These are phyloP conservation scores for Platichthys flesus DNA, from an alignment of 2,113 vertebrate genomes.

Conservation along the genomic window DNA sequence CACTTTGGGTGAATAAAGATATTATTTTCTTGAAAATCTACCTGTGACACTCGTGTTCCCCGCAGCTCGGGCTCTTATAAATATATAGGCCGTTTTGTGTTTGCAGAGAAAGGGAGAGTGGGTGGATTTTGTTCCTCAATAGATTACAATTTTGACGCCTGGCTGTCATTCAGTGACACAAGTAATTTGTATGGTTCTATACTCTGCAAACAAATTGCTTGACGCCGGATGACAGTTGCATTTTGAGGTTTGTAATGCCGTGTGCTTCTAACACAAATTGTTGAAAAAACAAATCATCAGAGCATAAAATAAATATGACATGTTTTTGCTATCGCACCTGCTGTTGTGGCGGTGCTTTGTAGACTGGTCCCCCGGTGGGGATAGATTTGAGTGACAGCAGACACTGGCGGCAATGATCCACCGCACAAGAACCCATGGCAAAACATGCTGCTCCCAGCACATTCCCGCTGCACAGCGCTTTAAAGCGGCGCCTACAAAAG, in stretches of 20 bases:
- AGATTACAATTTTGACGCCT: constrained; percentile 57
- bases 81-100: constrained; percentile 39
- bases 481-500: constrained; percentile 64
- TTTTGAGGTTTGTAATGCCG: constrained; percentile 63
- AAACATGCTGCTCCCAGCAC: constrained; percentile 68
- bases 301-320: constrained; percentile 73
- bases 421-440: constrained; percentile 63
- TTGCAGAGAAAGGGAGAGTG: constrained; percentile 31
- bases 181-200: constrained; percentile 59
- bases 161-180: constrained; percentile 66
- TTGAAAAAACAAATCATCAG: constrained; percentile 69
- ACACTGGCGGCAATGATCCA: constrained; percentile 68
- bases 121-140: constrained; percentile 42
- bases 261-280: constrained; percentile 67
- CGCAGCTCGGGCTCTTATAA: background rate
- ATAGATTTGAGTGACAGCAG: constrained; percentile 74
- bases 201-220: constrained; percentile 61
- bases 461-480: constrained; percentile 58
- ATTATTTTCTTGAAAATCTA: background rate
- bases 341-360: constrained; percentile 61
- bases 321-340: constrained; percentile 73
- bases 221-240: constrained; percentile 67
- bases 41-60: background rate
- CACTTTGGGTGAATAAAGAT: background rate
- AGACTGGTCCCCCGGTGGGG: constrained; percentile 61